Evolutionary conservation across 2,113 vertebrate genomes (phyloP), one percentile per base, ranked within the genome.

Genomic region (Sturnira hondurensis): DNA sequence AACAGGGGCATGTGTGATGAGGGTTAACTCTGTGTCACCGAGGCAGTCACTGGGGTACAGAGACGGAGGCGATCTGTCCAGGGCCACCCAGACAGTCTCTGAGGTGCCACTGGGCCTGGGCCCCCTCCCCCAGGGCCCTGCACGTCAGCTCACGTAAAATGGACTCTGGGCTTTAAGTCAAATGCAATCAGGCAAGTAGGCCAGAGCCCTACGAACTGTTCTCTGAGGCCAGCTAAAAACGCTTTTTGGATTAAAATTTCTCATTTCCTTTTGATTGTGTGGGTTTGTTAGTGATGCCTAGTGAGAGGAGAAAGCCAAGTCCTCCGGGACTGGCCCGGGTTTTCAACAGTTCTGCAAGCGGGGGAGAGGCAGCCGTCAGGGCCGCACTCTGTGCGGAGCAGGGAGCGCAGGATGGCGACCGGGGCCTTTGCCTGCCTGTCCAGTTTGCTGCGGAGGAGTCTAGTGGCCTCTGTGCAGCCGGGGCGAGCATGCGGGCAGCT

Each of bases 281-380:
- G 52, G 71, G 65, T 56, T 45, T 81, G 33, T 74, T 28, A 68
- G 7, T n/a, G 15, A 77, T 65, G 4, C 11, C 28, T 36, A 3
- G 11, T 86, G 61, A 86, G 41, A 24, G 26, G 58, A 22, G 43
- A 45, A 71, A 22, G 58, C 58, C 36, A 47, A 50, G n/a, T 16
- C 54, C 28, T 43, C 5, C 2, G 26, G 15, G 0, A 10, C 16
- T 19, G 36, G 76, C 19, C 50, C 13, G 31, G 65, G 86, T 67
- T 41, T 0, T 1, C 1, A 38, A 31, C 33, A 4, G 4, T 16
- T 7, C 4, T 5, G 9, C 0, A 1, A 6, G 28, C 6, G 5
- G 20, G 1, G 2, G 31, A 19, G 68, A 45, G 17, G 38, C 5
- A 1, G 47, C 17, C 50, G 47, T 41, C 4, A 1, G 4, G 9